A percentile compares a stretch with the other conserved stretches of the same genome.
These are phyloP conservation scores for Drosophila atripex DNA, from an alignment of 2,888 invertebrate genomes.

Conservation along the genomic window DNA sequence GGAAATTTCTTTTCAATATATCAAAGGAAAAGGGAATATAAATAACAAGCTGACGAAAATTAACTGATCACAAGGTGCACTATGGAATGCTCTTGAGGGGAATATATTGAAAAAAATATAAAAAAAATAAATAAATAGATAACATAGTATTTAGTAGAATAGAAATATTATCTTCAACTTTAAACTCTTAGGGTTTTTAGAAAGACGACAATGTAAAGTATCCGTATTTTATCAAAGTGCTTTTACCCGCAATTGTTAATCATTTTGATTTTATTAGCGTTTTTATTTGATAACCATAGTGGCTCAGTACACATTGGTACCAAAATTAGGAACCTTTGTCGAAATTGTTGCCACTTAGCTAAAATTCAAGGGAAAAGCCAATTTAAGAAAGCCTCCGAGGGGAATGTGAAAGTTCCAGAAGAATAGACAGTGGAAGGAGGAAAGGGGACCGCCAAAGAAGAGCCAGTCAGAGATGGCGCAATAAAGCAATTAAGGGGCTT, in stretches of 20 bases:
- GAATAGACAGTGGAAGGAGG: not conserved
- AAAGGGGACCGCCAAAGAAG: conserved; percentile 10
- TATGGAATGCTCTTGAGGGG: not conserved
- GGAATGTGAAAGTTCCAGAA: conserved; percentile 5
- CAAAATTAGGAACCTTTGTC: conserved; percentile 8
- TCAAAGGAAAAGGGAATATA: conserved; percentile 62
- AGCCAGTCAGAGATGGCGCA: conserved; percentile 60
- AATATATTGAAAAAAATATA: too few species aligned
- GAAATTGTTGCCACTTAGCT: conserved; percentile 24
- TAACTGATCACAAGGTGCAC: conserved; percentile 12
- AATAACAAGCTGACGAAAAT: conserved; percentile 46
- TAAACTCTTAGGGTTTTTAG: too few species aligned
- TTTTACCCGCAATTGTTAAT: too few species aligned
- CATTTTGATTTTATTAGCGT: too few species aligned
- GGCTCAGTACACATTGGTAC: too few species aligned
- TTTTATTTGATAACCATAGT: too few species aligned
- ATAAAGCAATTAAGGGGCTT: conserved; percentile 80
- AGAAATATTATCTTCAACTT: too few species aligned
- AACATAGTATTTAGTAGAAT: too few species aligned
- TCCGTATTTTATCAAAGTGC: too few species aligned
- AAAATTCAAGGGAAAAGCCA: conserved; percentile 51
- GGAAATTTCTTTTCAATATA: conserved; percentile 74
- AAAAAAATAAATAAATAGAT: too few species aligned
- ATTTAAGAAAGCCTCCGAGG: conserved; percentile 32
- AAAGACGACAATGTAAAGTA: too few species aligned